Evolutionary conservation across 2,888 invertebrate genomes (phyloP).

Genomic region (Resseliella maxima): DNA sequence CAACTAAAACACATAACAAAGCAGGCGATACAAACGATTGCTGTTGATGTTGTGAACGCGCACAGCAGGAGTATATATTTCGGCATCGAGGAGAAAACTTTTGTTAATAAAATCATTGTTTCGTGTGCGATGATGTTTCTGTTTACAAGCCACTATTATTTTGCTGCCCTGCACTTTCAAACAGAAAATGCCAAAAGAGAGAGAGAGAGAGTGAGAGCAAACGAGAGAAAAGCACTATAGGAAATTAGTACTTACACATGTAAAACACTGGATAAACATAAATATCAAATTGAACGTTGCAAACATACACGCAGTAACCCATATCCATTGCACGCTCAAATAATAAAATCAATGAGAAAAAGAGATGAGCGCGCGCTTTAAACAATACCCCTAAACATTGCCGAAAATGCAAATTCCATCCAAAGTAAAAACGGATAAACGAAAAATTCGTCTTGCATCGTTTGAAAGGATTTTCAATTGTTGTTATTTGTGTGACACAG

Average conservation of each 20-base stretch:
- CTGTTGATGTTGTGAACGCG: background rate
- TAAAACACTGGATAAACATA: slow-evolving; percentile 46
- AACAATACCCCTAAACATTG: background rate
- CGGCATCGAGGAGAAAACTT: too few species aligned
- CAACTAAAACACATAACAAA: background rate
- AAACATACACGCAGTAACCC: background rate
- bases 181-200: background rate
- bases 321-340: background rate
- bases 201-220: background rate
- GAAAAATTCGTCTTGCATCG: background rate
- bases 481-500: too few species aligned
- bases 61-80: background rate
- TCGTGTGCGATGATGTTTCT: background rate
- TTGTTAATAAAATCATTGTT: slow-evolving; percentile 38
- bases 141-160: background rate
- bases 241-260: slow-evolving; percentile 48
- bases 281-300: background rate
- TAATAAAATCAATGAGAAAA: background rate
- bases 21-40: background rate
- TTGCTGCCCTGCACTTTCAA: background rate
- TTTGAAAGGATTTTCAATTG: too few species aligned
- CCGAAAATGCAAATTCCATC: background rate
- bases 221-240: background rate
- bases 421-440: background rate
- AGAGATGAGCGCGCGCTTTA: background rate